A percentile compares a stretch with the other conserved stretches of the same genome.
phyloP scores from a whole-genome alignment of 2,888 invertebrate species.

The Pachymerium ferrugineum region DNA sequence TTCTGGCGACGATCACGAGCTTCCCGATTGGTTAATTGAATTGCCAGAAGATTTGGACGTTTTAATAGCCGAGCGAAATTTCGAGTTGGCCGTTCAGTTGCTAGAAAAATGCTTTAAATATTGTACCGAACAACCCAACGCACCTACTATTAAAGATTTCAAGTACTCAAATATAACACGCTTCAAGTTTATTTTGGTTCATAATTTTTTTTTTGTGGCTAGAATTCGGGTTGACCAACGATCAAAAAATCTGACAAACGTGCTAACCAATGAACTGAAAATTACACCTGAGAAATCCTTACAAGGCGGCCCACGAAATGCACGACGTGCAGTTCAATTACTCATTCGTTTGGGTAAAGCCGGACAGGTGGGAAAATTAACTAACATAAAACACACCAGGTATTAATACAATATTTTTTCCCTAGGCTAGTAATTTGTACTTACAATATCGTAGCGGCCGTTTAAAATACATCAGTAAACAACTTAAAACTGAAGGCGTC shows the following conservation, averaged over 20 bases:
- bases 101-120: constrained; percentile 58
- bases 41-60: constrained; percentile 92
- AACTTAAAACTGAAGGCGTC: constrained; percentile 62
- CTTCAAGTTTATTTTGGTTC: background rate
- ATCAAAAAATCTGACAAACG: constrained; percentile 72
- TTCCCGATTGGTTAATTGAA: constrained; percentile 82
- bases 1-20: constrained; percentile 28
- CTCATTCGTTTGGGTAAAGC: constrained; percentile 70
- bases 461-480: constrained; percentile 71
- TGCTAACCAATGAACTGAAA: constrained; percentile 74
- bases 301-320: constrained; percentile 75
- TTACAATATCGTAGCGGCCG: constrained; percentile 74
- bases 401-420: constrained; percentile 32
- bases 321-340: constrained; percentile 74
- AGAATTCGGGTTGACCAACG: constrained; percentile 60
- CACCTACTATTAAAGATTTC: background rate
- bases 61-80: constrained; percentile 88
- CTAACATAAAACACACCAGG: background rate
- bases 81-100: constrained; percentile 81
- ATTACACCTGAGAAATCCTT: constrained; percentile 79
- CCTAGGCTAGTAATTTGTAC: constrained; percentile 73
- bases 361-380: constrained; percentile 46
- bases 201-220: constrained; percentile 34
- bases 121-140: constrained; percentile 30
- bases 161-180: background rate